Percentiles rank a stretch among this genome's conserved stretches.
Evolutionary conservation across 2,797 vertebrate species (phyloP).

Genomic region (Lagodon rhomboides): DNA sequence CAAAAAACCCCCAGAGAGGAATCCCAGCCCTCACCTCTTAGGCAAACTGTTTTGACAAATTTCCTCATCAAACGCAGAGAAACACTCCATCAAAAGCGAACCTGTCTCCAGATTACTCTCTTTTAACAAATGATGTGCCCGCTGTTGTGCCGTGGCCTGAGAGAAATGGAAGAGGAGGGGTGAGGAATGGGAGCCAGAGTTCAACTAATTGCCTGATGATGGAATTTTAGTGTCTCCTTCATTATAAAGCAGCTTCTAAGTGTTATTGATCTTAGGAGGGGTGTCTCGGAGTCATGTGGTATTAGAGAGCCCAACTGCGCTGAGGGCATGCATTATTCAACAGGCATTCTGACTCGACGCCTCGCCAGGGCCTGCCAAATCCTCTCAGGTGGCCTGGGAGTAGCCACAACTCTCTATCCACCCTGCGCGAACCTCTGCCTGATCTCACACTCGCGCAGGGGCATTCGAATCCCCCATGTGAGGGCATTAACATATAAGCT

Average conservation of each 20-base stretch:
- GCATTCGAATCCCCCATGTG: conserved; percentile 4
- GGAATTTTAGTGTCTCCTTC: conserved; percentile 87
- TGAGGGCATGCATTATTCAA: conserved; percentile 92
- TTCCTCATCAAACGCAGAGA: conserved; percentile 64
- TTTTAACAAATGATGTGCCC: conserved; percentile 58
- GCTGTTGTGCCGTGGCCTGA: conserved; percentile 24
- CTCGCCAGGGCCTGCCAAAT: conserved; percentile 82
- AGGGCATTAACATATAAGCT: conserved; percentile 25
- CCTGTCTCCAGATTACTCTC: conserved; percentile 54
- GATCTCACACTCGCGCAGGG: conserved; percentile 24
- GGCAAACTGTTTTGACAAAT: conserved; percentile 63
- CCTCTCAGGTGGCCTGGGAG: conserved; percentile 81
- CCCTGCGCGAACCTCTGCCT: conserved; percentile 4
- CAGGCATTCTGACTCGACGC: conserved; percentile 80
- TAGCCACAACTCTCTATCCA: conserved; percentile 69
- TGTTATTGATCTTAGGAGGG: conserved; percentile 92
- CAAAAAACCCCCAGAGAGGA: conserved; percentile 29
- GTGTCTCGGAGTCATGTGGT: conserved; percentile 89
- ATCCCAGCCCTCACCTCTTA: conserved; percentile 24
- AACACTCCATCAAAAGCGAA: conserved; percentile 62
- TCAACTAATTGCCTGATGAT: conserved; percentile 86
- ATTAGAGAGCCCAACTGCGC: conserved; percentile 88
- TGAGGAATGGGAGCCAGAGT: conserved; percentile 67
- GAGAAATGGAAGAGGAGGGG: conserved; percentile 52
- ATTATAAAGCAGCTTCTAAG: conserved; percentile 91